phyloP scores from a whole-genome alignment of 1,140 invertebrate species.

The Dryas iulia region DNA sequence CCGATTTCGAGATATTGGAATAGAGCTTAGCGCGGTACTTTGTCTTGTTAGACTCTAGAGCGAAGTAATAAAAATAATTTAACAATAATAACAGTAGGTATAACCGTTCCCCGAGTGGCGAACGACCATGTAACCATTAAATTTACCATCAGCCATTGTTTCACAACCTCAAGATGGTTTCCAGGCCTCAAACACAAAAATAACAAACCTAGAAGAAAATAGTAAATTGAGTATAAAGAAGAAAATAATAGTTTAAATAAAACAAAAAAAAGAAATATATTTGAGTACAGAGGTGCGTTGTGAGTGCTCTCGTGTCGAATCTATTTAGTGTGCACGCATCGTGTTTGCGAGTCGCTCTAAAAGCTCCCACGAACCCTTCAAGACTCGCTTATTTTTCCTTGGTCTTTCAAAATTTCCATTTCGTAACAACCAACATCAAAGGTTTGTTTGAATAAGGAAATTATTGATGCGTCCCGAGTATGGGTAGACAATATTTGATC shows the following conservation, averaged over 20 bases:
- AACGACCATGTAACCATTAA: too few species aligned
- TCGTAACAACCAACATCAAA: slow-evolving; percentile 4
- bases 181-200: too few species aligned
- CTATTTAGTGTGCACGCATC: slow-evolving; percentile 22
- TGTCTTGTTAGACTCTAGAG: too few species aligned
- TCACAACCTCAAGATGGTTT: too few species aligned
- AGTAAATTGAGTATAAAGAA: neutral
- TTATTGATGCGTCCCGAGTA: neutral
- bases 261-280: slow-evolving; percentile 19
- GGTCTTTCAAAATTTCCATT: slow-evolving; percentile 22
- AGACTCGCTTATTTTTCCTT: slow-evolving; percentile 21
- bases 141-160: too few species aligned
- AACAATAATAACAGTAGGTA: too few species aligned
- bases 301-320: slow-evolving; percentile 27
- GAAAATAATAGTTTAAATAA: neutral
- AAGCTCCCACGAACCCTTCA: slow-evolving; percentile 19
- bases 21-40: too few species aligned
- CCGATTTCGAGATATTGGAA: too few species aligned
- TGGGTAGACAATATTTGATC: neutral
- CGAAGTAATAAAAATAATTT: too few species aligned
- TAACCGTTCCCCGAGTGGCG: too few species aligned
- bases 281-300: slow-evolving; percentile 8
- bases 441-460: neutral
- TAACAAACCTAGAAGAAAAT: neutral
- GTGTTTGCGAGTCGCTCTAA: slow-evolving; percentile 22